These are phyloP conservation scores for Origma solitaria DNA, from an alignment of 2,113 vertebrate genomes.

Conservation along the genomic window DNA sequence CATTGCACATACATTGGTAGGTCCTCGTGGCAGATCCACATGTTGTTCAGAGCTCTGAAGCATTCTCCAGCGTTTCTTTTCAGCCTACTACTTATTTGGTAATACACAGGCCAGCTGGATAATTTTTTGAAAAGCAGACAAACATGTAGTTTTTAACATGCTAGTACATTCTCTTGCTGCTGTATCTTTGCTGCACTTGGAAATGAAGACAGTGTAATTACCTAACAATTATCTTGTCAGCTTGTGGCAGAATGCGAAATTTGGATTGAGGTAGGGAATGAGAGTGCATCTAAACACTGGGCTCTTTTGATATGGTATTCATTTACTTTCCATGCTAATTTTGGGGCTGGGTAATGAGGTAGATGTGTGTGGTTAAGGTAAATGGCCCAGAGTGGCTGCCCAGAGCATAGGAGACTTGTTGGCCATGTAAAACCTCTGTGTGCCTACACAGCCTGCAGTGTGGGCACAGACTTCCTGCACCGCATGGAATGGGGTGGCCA, in stretches of 20 bases:
- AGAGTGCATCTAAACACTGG: not conserved
- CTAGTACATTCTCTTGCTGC: conserved; percentile 23
- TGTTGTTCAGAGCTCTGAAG: not conserved
- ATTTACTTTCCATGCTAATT: not conserved
- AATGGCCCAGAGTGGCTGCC: not conserved
- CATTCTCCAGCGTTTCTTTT: not conserved
- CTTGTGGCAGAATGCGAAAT: not conserved
- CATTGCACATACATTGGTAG: not conserved
- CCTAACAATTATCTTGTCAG: conserved; percentile 64
- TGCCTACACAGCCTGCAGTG: fast-evolving
- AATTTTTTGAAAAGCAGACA: not conserved
- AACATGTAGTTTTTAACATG: conserved; percentile 19
- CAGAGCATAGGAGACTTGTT: not conserved
- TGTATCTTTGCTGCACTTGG: conserved; percentile 16
- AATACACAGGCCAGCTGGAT: not conserved
- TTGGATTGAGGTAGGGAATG: not conserved
- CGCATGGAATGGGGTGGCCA: not conserved
- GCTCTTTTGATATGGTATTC: not conserved
- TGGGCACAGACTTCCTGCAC: not conserved
- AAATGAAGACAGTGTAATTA: conserved; percentile 60
- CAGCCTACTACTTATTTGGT: not conserved
- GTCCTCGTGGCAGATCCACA: not conserved
- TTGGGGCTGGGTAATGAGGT: not conserved
- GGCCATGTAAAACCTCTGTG: fast-evolving
- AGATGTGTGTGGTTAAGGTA: not conserved